phyloP scores from a whole-genome alignment of 1,140 invertebrate species.

The Brachionus calyciflorus region DNA sequence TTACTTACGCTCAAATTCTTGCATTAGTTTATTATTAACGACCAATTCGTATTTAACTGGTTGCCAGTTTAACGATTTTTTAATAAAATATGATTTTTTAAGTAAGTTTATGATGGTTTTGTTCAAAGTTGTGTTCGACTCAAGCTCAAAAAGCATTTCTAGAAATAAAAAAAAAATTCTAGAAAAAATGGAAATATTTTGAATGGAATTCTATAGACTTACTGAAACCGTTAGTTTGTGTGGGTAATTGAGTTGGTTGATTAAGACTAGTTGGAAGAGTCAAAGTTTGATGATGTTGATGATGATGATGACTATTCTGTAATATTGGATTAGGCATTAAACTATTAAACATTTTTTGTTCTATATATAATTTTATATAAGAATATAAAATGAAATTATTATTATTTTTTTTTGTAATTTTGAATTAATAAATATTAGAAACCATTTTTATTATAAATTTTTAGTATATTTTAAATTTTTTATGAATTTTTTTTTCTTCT shows the following conservation, averaged over 20 bases:
- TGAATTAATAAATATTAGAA: too few relatives aligned
- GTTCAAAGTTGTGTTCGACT: background rate
- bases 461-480: constrained; percentile 19
- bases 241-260: background rate
- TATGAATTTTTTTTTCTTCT: constrained; percentile 9
- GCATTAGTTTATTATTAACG: constrained; percentile 40
- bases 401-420: too few relatives aligned
- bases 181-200: background rate
- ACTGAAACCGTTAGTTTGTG: constrained; percentile 5
- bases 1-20: constrained; percentile 39
- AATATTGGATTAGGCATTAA: background rate
- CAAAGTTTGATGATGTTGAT: background rate
- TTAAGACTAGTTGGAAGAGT: background rate
- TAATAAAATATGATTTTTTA: constrained; percentile 32
- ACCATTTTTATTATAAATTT: constrained; percentile 37
- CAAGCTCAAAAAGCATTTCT: constrained; percentile 34
- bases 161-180: background rate
- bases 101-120: constrained; percentile 25
- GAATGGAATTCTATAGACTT: background rate
- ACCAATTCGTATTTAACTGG: constrained; percentile 25
- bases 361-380: background rate
- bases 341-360: constrained; percentile 16
- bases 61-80: constrained; percentile 36
- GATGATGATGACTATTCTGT: background rate
- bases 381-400: background rate